These are phyloP conservation scores for Anolis carolinensis DNA, from an alignment of 2,113 vertebrate species.

Conservation along the genomic window DNA sequence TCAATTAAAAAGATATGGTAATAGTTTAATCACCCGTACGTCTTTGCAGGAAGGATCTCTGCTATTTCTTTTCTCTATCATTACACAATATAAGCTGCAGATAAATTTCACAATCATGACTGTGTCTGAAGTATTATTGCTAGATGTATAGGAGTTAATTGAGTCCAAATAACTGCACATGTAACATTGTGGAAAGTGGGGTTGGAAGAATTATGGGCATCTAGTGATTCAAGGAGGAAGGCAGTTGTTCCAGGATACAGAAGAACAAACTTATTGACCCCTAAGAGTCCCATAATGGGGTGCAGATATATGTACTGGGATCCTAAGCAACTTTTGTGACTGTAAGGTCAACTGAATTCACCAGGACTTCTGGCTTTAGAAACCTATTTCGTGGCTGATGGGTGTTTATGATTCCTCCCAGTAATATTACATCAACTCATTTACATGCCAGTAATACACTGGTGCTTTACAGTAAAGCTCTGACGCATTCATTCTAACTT, in stretches of 20 bases:
- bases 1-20: neutral
- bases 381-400: conserved; percentile 47
- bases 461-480: conserved; percentile 46
- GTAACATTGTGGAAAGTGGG: neutral
- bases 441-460: conserved; percentile 55
- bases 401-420: conserved; percentile 35
- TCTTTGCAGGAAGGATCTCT: neutral
- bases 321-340: neutral
- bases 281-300: conserved; percentile 19
- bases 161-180: neutral
- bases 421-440: conserved; percentile 32
- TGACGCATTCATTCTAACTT: conserved; percentile 38
- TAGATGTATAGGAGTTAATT: neutral
- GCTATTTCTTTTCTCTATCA: neutral
- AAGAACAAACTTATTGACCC: conserved; percentile 28
- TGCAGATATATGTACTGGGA: conserved; percentile 16
- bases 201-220: neutral
- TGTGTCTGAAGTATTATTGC: neutral
- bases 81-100: neutral
- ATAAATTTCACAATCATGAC: neutral
- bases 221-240: neutral
- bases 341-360: neutral
- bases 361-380: neutral
- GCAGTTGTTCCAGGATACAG: neutral
- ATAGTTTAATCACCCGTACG: neutral